Evolutionary conservation across 1,140 invertebrate species (phyloP).

Genomic region (Harlomillsia oculata): DNA sequence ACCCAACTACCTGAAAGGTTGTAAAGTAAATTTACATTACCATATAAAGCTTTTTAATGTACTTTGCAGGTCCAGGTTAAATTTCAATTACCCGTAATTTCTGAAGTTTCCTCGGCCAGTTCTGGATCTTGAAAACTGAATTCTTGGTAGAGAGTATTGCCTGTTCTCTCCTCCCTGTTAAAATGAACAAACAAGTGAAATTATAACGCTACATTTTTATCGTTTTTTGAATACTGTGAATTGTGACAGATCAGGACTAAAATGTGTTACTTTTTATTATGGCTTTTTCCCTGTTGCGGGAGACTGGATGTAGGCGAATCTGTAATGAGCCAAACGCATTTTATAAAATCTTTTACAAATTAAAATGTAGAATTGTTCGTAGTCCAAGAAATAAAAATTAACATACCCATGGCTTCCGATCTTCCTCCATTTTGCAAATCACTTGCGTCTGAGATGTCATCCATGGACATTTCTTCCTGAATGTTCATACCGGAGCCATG

Average conservation of each 20-base stretch:
- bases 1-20: conserved; percentile 77
- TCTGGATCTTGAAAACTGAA: conserved; percentile 78
- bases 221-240: background rate
- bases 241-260: background rate
- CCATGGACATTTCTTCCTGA: conserved; percentile 35
- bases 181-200: conserved; percentile 17
- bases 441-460: conserved; percentile 25
- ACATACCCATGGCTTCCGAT: background rate
- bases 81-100: conserved; percentile 66
- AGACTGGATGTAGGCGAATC: background rate
- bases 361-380: conserved; percentile 3
- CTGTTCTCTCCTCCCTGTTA: conserved; percentile 69
- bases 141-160: conserved; percentile 84
- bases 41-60: too few relatives aligned
- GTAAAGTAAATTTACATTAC: conserved; percentile 8
- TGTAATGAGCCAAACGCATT: background rate
- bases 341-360: background rate
- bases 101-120: conserved; percentile 67
- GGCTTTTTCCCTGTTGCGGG: conserved; percentile 53
- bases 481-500: conserved; percentile 14
- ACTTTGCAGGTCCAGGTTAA: background rate
- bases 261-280: conserved; percentile 54
- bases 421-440: conserved; percentile 24
- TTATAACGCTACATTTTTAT: conserved; percentile 10
- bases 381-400: background rate